Base-by-base conservation (phyloP, 2,113 vertebrate genomes). In the Maccullochella peelii region DNA sequence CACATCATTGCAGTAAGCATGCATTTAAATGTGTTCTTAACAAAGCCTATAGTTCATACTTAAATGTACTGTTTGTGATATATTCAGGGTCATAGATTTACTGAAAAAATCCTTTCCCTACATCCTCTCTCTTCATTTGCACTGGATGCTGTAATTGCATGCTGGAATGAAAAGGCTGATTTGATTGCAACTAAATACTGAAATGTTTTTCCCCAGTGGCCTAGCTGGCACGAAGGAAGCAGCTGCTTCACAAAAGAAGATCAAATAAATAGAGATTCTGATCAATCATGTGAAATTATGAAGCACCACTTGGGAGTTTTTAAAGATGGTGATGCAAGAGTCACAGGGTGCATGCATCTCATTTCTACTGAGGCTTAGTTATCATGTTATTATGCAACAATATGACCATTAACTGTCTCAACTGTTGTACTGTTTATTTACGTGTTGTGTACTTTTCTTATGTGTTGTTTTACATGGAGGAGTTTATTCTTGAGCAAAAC, bases 101-200 rank as follows among this genome's bases (percentile, higher is more conserved):
- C 33, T 55, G 33, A 6, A 50, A 54, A 15, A 2, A 9, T 27
- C 9, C 7, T 38, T 42, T 71, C 47, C 65, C 9, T 9, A 42
- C 52, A 42, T 7, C 18, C 11, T 21, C 47, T 62, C 21, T 72
- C 14, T 50, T 33, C 20, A 44, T 80, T 54, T 76, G 44, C 38
- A 23, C 55, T 66, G 76, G 5, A 21, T 65, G 47, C 44, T 84
- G 27, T n/a, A 77, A 73, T 70, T 10, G n/a, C 66, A 77, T 50
- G 42, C 68, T 71, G 36, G 23, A 67, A 82, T 79, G 14, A 79
- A 63, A 75, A n/a, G 8, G 49, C 47, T 80, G 27, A 79, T 85
- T 76, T 73, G 61, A 81, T 71, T 86, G 76, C n/a, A 58, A 82
- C 47, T 82, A 54, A 83, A 70, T 25, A 76, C 66, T 59, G 57